Evolutionary conservation across 2,797 vertebrate species (phyloP), one percentile per base, ranked within the genome.

Genomic region (Anableps anableps): DNA sequence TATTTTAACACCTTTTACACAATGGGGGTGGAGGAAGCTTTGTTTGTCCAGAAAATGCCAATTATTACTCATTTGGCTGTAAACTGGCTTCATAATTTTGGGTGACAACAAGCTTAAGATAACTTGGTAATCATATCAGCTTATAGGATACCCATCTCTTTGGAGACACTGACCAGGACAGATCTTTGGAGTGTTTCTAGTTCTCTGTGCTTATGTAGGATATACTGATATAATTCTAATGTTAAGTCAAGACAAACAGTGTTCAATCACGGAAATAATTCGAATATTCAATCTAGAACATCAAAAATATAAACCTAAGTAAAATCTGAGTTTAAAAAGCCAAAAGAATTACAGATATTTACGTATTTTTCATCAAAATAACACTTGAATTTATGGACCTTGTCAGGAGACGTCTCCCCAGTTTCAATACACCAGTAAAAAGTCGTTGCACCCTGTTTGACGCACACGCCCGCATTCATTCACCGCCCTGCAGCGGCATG

Each of bases 401-500:
- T 53, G 19, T 4, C n/a, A 26, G n/a, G 19, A 78, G 51, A 14
- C 4, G 29, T 11, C 13, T 16, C 48, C 36, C 72, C 29, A 48
- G n/a, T 58, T 53, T 66, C n/a, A 66, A 66, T 74, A 23, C 11
- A 2, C 64, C 71, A 41, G 71, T 45, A 66, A 10, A n/a, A 75
- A 72, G 48, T 73, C 79, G 23, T 74, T 23, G 31, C 77, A 10
- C 47, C 19, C 62, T 1, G 31, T 55, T 43, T 45, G 83, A 81
- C 84, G 41, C 84, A 64, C 82, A 75, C n/a, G 58, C 45, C 70
- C 78, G 62, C 81, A 74, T 78, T 78, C 83, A 0, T 5, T n/a
- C 68, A 0, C 76, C 72, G 79, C 80, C 85, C 77, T 83, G 84
- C 73, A 85, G 80, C 87, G 79, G 78, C 26, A 71, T 64, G 73